These are phyloP conservation scores for Pachypanchax playfairii DNA, from an alignment of 2,113 vertebrate species.

Conservation along the genomic window DNA sequence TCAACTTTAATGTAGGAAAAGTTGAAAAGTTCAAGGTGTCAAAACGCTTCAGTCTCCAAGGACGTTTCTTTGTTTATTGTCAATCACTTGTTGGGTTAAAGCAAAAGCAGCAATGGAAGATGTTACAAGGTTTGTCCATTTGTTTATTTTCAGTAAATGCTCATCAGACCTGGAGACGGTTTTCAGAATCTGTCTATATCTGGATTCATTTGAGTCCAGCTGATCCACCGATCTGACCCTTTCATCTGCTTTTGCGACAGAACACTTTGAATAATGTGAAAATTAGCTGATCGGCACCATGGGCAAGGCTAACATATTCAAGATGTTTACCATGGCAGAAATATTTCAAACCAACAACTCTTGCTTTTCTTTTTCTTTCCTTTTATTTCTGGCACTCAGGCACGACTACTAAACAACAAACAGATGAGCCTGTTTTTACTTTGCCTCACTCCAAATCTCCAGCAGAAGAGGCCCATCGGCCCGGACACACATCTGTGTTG, in stretches of 20 bases:
- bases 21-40: not conserved
- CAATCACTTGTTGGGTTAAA: conserved; percentile 4
- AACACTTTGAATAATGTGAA: not conserved
- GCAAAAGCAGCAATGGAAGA: conserved; percentile 13
- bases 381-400: not conserved
- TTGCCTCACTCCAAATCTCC: not conserved
- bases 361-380: not conserved
- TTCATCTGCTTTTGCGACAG: not conserved
- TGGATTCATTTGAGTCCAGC: not conserved
- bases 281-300: not conserved
- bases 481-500: not conserved
- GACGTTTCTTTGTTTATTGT: conserved; percentile 13
- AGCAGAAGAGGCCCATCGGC: not conserved
- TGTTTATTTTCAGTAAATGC: conserved; percentile 1
- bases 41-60: conserved; percentile 7
- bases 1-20: not conserved
- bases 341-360: not conserved
- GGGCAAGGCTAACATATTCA: not conserved
- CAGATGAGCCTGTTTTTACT: not conserved
- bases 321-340: not conserved
- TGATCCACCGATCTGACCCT: not conserved
- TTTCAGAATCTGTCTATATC: not conserved
- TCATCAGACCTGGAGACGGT: not conserved
- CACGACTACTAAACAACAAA: conserved; percentile 5
- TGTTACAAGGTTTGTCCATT: conserved; percentile 12